Base-by-base conservation (phyloP, 2,797 vertebrate species). In the Premnoplex brunnescens region DNA sequence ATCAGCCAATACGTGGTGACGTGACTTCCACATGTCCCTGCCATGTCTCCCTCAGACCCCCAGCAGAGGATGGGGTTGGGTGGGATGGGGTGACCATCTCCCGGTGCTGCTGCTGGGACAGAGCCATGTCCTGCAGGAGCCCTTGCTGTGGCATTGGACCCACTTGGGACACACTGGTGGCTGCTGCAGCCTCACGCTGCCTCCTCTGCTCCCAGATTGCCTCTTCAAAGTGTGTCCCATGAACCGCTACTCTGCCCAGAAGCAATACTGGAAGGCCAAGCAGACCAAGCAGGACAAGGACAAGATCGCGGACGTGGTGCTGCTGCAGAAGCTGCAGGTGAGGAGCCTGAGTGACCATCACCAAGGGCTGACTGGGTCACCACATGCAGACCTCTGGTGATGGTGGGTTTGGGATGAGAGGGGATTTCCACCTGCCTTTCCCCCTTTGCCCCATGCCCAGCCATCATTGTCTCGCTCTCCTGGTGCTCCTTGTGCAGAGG, bases 241-340 rank as follows among this genome's bases (percentile, higher is more conserved):
- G 99, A 99, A 99, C 94, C 98, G 99, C 15, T 99, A 99, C 97
- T 99, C 99, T 0, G 99, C 99, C 13, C 99, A 99, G 98, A 99
- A 99, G 95, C 99, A 99, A 96, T 99, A 99, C 98, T 99, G 99
- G 99, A 99, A 99, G 96, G 98, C 99, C 93, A 99, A 99, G 80
- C 99, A 99, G 88, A 99, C 99, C 90, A 99, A 99, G 96, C 99
- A 99, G 81, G 99, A 99, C 97, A 99, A 99, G 95, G 99, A 99
- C 97, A 99, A 99, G 97, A 99, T 99, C 0, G 99, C 97, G 0
- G 99, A 99, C 0, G 98, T 99, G 89, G 99, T 99, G 60, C 97
- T 99, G 64, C 98, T 99, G 66, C 99, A 99, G 97, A 99, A 99
- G 86, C 97, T 99, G 14, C 99, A 99, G 99, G 99, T 99, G 93